Conservation (phyloP, 2,888 invertebrate genomes). For the Sinotaia quadrata region DNA sequence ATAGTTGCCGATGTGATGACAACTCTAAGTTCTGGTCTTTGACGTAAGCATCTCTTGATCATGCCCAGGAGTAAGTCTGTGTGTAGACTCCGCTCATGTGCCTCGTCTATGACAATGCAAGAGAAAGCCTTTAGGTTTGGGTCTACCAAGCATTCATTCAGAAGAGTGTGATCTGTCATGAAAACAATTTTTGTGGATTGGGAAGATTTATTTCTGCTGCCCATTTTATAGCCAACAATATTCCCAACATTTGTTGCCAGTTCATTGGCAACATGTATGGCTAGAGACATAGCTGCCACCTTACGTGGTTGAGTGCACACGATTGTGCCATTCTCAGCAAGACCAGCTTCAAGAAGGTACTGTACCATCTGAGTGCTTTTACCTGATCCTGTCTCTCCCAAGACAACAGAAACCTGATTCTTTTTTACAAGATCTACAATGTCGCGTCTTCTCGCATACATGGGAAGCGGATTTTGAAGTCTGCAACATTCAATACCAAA, state of each 20-base stretch:
- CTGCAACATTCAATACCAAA: constrained; percentile 56
- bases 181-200: constrained; percentile 63
- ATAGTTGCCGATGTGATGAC: constrained; percentile 72
- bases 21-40: constrained; percentile 63
- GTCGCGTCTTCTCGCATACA: constrained; percentile 60
- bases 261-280: constrained; percentile 68
- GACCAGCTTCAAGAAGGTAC: constrained; percentile 64
- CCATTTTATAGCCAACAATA: constrained; percentile 64
- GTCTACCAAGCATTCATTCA: constrained; percentile 67
- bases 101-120: constrained; percentile 71
- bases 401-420: constrained; percentile 64
- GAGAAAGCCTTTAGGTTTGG: constrained; percentile 48
- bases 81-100: constrained; percentile 71
- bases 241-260: constrained; percentile 59
- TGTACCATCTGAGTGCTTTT: constrained; percentile 72
- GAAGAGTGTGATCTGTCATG: constrained; percentile 68
- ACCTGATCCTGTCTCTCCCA: constrained; percentile 72
- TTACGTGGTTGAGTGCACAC: constrained; percentile 72
- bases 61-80: constrained; percentile 71
- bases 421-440: constrained; percentile 52
- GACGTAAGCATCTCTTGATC: constrained; percentile 58
- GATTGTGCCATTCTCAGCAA: constrained; percentile 51
- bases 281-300: constrained; percentile 70
- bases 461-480: constrained; percentile 56
- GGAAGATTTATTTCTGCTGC: constrained; percentile 42